These are phyloP conservation scores for Peucedramus taeniatus DNA, from an alignment of 2,113 vertebrate genomes.

Conservation along the genomic window DNA sequence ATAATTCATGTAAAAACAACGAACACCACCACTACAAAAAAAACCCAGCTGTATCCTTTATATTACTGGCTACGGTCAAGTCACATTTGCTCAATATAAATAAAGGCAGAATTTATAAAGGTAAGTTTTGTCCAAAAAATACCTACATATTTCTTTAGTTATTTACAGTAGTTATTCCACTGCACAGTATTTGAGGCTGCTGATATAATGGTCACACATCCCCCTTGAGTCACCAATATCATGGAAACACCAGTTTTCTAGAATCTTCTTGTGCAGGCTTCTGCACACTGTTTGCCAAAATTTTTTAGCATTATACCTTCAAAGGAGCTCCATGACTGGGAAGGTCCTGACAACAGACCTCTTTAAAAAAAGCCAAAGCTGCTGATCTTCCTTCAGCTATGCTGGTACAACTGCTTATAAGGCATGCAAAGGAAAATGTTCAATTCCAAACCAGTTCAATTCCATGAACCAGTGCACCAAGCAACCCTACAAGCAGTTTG, in stretches of 20 bases:
- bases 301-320: background rate
- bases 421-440: background rate
- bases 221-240: background rate
- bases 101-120: background rate
- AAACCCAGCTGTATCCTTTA: background rate
- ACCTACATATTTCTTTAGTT: background rate
- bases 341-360: background rate
- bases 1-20: background rate
- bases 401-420: background rate
- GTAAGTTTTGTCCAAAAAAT: background rate
- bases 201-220: background rate
- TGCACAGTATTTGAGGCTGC: background rate
- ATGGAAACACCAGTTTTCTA: background rate
- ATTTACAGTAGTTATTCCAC: background rate
- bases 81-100: background rate
- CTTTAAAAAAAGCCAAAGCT: background rate
- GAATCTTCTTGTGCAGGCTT: background rate
- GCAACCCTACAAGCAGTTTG: background rate
- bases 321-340: background rate
- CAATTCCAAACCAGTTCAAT: background rate
- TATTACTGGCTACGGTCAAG: background rate
- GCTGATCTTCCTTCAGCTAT: background rate
- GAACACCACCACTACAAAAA: background rate
- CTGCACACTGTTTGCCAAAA: background rate
- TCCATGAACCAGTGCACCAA: background rate